Percentiles rank a stretch among this genome's conserved stretches.
Conservation (phyloP, 2,888 invertebrate species). For the Orchesella flavescens region DNA sequence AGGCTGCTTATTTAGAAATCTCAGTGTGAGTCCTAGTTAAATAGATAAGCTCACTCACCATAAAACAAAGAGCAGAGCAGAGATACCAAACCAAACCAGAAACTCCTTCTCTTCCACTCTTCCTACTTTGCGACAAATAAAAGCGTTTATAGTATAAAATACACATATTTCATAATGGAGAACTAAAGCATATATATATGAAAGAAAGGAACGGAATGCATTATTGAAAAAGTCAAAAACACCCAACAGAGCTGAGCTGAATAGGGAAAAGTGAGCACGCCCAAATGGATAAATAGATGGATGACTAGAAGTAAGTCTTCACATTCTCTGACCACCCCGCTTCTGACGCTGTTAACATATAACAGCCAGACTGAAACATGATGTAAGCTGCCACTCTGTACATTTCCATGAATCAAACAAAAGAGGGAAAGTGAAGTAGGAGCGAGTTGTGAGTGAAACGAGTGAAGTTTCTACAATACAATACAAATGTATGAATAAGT, state of each 20-base stretch:
- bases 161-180: too few relatives aligned
- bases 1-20: slow-evolving; percentile 41
- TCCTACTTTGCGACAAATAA: slow-evolving; percentile 27
- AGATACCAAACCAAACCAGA: too few relatives aligned
- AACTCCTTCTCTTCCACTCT: background rate
- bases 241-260: slow-evolving; percentile 24
- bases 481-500: background rate
- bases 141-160: slow-evolving; percentile 17
- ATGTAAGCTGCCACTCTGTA: slow-evolving; percentile 20
- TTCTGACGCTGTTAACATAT: background rate
- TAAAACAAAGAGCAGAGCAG: slow-evolving; percentile 50
- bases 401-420: slow-evolving; percentile 36
- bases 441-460: background rate
- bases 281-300: slow-evolving; percentile 26
- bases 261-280: slow-evolving; percentile 35
- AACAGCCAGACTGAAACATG: slow-evolving; percentile 1
- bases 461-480: background rate
- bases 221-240: slow-evolving; percentile 36
- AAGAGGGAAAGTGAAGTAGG: slow-evolving; percentile 37
- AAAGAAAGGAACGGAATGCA: too few relatives aligned
- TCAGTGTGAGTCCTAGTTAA: slow-evolving; percentile 36
- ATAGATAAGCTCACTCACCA: slow-evolving; percentile 46
- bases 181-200: too few relatives aligned
- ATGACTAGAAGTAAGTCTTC: slow-evolving; percentile 12
- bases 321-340: slow-evolving; percentile 40